phyloP scores from a whole-genome alignment of 2,113 vertebrate species.

The Fukomys damarensis region DNA sequence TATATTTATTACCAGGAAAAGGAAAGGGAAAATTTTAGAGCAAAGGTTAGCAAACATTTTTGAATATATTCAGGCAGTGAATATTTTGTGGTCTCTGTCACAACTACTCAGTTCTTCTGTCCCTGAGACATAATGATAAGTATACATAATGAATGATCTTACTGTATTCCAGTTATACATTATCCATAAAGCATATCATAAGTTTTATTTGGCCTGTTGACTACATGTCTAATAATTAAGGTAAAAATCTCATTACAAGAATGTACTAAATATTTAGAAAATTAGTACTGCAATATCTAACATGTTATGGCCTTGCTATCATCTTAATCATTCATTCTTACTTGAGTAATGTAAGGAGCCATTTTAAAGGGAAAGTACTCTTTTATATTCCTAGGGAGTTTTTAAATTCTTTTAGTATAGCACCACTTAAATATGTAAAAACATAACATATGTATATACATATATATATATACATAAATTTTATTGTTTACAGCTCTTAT shows the following conservation, averaged over 20 bases:
- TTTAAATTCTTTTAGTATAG: background rate
- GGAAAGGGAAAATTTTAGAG: background rate
- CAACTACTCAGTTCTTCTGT: background rate
- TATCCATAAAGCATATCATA: background rate
- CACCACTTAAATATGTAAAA: background rate
- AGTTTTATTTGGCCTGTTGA: background rate
- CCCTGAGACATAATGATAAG: background rate
- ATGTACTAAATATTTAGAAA: constrained; percentile 4
- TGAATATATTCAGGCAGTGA: background rate
- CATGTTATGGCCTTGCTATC: background rate
- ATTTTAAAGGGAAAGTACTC: constrained; percentile 1
- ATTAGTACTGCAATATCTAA: background rate
- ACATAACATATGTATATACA: too few relatives aligned
- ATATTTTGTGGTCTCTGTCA: background rate
- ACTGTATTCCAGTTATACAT: background rate
- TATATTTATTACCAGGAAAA: background rate
- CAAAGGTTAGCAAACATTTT: background rate
- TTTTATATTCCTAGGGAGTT: background rate
- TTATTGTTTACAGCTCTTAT: background rate
- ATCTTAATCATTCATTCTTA: constrained; percentile 21
- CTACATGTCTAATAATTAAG: background rate
- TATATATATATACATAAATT: too few relatives aligned
- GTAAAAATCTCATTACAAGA: background rate
- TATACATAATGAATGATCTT: background rate
- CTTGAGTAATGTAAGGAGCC: background rate